Conservation (phyloP, 2,888 invertebrate species). For the Apodemia hepburni region DNA sequence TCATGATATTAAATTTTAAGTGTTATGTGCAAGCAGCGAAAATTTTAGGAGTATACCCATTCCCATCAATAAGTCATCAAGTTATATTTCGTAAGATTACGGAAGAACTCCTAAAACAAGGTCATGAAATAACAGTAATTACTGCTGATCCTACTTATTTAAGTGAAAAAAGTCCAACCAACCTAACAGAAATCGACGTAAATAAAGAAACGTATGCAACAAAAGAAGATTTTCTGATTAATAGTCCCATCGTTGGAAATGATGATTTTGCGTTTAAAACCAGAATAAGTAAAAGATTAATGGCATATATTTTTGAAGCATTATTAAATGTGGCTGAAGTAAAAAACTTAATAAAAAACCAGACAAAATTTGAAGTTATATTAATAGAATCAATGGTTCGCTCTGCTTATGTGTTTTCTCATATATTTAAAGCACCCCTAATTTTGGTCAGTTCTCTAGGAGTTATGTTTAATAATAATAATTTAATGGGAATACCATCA, state of each 20-base stretch:
- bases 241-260: conserved; percentile 15
- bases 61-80: conserved; percentile 51
- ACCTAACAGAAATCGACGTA: conserved; percentile 47
- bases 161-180: conserved; percentile 43
- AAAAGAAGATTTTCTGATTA: conserved; percentile 2
- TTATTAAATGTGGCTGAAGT: too few relatives aligned
- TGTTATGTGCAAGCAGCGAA: conserved; percentile 31
- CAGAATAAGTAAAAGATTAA: too few relatives aligned
- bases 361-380: too few relatives aligned
- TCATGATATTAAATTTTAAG: too few relatives aligned
- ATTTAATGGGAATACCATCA: conserved; percentile 36
- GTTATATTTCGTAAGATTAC: conserved; percentile 42
- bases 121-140: conserved; percentile 52
- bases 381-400: too few relatives aligned
- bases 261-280: neutral
- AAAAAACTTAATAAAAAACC: too few relatives aligned
- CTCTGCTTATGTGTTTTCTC: too few relatives aligned
- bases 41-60: conserved; percentile 48
- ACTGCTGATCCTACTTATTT: conserved; percentile 45
- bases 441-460: conserved; percentile 38
- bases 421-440: too few relatives aligned
- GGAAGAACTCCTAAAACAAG: conserved; percentile 44
- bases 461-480: conserved; percentile 31
- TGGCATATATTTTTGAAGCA: too few relatives aligned
- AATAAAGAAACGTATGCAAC: conserved; percentile 24